Base-by-base conservation (phyloP, 2,797 vertebrate genomes). In the Peromyscus nudipes region DNA sequence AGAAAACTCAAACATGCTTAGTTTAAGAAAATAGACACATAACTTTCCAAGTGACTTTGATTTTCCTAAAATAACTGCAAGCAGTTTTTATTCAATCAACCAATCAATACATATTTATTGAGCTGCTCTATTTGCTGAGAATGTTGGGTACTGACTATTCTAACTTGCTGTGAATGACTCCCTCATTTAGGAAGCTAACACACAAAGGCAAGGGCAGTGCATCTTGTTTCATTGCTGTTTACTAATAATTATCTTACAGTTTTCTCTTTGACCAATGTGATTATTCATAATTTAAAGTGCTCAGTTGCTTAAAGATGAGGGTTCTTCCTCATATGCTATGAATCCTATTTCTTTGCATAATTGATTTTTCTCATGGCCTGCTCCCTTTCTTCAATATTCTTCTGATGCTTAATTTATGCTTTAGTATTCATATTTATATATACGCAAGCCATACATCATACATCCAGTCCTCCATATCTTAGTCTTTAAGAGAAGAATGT, bases 91-190 rank as follows among this genome's bases (percentile, higher is more conserved):
- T 84, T 97, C 91, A 96, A 97, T 96, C 75, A 92, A 31, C 86
- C 80, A 85, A 96, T 97, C 97, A 95, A 97, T 97, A 83, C 37
- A 82, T 96, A 97, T 94, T 95, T 97, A 98, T 97, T 97, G 98
- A 98, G 19, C 69, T 81, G 86, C 67, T 97, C 86, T 85, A 92
- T 91, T 96, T 97, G 95, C 94, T 57, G 96, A 90, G 40, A 96
- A 55, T 96, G 87, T 96, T 92, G 95, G 46, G 55, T 60, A 77
- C 86, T 94, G 80, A 87, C 92, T 94, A 49, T 96, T 90, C 82
- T 96, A 94, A 96, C 82, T 92, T 95, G 89, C 89, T 49, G 87
- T 96, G 89, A 94, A n/a, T 95, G 34, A 96, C 62, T 69, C 89
- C 75, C 93, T 92, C 85, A 87, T 79, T 90, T 11, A 64, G 17